Base-by-base conservation (phyloP, 2,113 vertebrate genomes). In the human (Homo sapiens) region DNA sequence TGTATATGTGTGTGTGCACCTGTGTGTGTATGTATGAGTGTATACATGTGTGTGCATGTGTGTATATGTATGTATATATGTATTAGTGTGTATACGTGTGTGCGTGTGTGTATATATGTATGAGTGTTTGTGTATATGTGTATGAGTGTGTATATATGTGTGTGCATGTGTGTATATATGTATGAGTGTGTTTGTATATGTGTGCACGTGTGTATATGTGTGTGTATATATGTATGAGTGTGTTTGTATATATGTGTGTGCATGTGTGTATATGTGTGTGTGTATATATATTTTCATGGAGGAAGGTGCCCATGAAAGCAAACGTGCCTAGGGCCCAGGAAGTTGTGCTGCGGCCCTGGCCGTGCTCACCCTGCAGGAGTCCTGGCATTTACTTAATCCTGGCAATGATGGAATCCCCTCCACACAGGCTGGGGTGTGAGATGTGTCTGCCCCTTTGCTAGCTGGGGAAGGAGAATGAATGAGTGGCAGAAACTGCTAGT, bases 381-480 rank as follows among this genome's bases (percentile, higher is more conserved):
- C 80, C 64, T 18, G 2, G 52, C 0, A 32, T 86, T 59, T 1
- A 25, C 43, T 52, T 32, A 38, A 55, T 16, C 57, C 14, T 48
- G 48, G 22, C 27, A 30, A 9, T 1, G 8, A 32, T 18, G 13
- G 27, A 59, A 7, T 85, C 59, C 9, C 25, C 80, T 82, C 38
- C n/a, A 59, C 1, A 0, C 38, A 14, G 38, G 9, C 22, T 23
- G 22, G 38, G 85, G 18, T 25, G 4, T 30, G 7, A 59, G 8
- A 8, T 48, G 20, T 0, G 0, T 30, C 10, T 16, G 16, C 81
- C 22, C 18, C 73, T 75, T 23, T 48, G 25, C 79, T 61, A 23
- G 43, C 8, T 38, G 32, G 23, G 1, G 20, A n/a, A n/a, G 3
- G 14, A 48, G 27, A 5, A 35, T 0, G 18, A 64, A 38, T 32